Conservation (phyloP, 2,113 vertebrate genomes). For the Piaya cayana region DNA sequence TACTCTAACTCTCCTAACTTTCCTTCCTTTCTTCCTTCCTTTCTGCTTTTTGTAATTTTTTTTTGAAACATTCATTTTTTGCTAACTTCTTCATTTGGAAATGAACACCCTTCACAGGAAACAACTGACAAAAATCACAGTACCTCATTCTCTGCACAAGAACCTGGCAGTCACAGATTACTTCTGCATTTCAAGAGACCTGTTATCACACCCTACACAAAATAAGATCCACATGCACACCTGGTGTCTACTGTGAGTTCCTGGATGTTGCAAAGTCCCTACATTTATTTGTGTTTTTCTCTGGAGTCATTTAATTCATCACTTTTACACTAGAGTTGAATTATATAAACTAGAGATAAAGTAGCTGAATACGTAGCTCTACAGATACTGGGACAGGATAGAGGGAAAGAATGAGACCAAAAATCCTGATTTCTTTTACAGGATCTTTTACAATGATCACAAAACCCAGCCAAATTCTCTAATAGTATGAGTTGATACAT, state of each 20-base stretch:
- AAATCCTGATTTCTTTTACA: neutral
- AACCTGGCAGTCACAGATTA: neutral
- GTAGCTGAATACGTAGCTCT: slow-evolving; percentile 41
- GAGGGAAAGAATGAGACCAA: slow-evolving; percentile 41
- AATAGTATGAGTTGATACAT: neutral
- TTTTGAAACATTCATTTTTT: neutral
- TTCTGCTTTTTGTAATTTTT: neutral
- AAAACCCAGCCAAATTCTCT: neutral
- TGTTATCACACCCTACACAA: neutral
- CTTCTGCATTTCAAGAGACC: slow-evolving; percentile 32
- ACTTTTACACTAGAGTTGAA: slow-evolving; percentile 48
- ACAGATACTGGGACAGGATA: slow-evolving; percentile 54
- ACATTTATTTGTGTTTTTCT: neutral
- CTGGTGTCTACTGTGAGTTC: slow-evolving; percentile 26
- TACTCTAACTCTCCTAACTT: neutral
- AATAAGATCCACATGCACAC: slow-evolving; percentile 21
- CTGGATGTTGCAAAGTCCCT: slow-evolving; percentile 23
- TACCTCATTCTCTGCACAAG: slow-evolving; percentile 51
- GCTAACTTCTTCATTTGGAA: slow-evolving; percentile 2
- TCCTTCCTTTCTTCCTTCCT: neutral
- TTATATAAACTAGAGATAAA: slow-evolving; percentile 36
- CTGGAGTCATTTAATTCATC: neutral
- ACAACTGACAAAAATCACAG: slow-evolving; percentile 18
- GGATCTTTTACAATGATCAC: neutral
- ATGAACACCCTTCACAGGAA: slow-evolving; percentile 43